Evolutionary conservation across 2,888 invertebrate species (phyloP).

Genomic region (Habroteleia sp.): DNA sequence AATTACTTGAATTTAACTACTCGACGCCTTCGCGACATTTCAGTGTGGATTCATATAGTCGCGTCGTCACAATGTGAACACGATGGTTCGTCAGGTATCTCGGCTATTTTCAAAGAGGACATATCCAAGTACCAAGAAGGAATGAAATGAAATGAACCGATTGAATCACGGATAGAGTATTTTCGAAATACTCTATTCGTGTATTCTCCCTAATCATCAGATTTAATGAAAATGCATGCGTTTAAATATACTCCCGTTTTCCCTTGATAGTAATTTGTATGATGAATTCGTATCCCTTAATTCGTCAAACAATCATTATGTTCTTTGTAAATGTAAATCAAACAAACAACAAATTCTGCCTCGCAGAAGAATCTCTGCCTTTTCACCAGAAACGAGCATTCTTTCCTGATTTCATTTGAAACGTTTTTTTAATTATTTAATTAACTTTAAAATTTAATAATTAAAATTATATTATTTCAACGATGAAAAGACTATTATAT

Average conservation of each 20-base stretch:
- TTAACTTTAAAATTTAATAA: too few relatives aligned
- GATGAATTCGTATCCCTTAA: constrained; percentile 18
- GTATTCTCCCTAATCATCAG: constrained; percentile 30
- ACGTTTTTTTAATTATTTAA: too few relatives aligned
- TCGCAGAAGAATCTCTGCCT: too few relatives aligned
- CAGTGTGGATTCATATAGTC: constrained; percentile 63
- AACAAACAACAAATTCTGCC: too few relatives aligned
- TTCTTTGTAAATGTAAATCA: too few relatives aligned
- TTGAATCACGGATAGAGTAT: constrained; percentile 43
- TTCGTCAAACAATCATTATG: constrained; percentile 2
- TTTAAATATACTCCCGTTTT: constrained; percentile 27
- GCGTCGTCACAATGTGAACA: constrained; percentile 60
- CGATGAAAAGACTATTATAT: too few relatives aligned
- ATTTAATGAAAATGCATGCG: constrained; percentile 42
- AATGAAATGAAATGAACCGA: constrained; percentile 40
- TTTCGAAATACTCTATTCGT: constrained; percentile 36
- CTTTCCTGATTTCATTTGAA: too few relatives aligned
- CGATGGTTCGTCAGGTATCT: constrained; percentile 51
- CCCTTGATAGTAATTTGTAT: constrained; percentile 24
- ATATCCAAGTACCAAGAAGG: constrained; percentile 45
- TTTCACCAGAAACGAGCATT: too few relatives aligned
- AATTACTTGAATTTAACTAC: constrained; percentile 77
- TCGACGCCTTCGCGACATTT: constrained; percentile 75
- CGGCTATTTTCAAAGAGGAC: constrained; percentile 54
- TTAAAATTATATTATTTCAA: too few relatives aligned